Evolutionary conservation across 2,888 invertebrate species (phyloP).

Genomic region (Rhabditoides inermis): DNA sequence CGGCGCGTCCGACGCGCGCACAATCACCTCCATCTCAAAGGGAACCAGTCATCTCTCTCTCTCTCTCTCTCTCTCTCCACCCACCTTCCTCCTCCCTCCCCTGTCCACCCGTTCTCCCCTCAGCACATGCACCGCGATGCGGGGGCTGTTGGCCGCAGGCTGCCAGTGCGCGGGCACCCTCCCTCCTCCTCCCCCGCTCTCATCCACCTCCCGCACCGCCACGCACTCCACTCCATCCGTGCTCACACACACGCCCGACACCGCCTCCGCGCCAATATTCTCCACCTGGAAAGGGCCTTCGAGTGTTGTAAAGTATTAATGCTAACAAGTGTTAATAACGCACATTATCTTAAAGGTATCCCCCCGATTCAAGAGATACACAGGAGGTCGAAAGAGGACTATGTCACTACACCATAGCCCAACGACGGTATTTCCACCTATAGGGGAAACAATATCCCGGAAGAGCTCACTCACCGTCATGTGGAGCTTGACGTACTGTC

Average conservation of each 20-base stretch:
- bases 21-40: constrained; percentile 16
- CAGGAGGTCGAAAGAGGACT: no score
- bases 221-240: constrained; percentile 29
- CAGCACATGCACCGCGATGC: no score
- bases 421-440: background rate
- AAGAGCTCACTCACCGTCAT: constrained; percentile 4
- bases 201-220: constrained; percentile 1
- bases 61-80: constrained; percentile 7
- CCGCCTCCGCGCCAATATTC: constrained; percentile 28
- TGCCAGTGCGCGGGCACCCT: background rate
- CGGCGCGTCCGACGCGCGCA: constrained; percentile 15
- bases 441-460: no score
- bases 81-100: no score
- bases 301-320: no score
- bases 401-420: background rate
- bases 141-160: background rate
- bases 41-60: constrained; percentile 1
- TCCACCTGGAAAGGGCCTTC: no score
- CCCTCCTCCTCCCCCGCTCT: background rate
- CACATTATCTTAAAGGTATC: no score
- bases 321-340: no score
- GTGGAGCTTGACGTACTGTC: constrained; percentile 18
- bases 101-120: no score
- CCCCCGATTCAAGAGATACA: no score
- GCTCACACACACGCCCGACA: constrained; percentile 18